Conservation (phyloP, 2,888 invertebrate species). For the Leptinotarsa haldemani region DNA sequence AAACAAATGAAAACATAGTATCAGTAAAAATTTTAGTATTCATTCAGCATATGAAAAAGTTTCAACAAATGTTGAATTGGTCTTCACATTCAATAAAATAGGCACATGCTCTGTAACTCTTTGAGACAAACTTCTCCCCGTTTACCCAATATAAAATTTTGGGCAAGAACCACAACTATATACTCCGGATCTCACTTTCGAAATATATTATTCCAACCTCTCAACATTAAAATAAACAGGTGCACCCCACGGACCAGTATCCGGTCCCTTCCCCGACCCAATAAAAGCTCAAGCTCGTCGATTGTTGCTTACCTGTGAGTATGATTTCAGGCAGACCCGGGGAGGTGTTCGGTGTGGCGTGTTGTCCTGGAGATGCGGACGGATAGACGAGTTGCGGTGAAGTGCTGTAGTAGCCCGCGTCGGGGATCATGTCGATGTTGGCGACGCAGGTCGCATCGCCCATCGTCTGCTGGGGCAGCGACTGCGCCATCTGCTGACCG, state of each 20-base stretch:
- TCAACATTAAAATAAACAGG: neutral
- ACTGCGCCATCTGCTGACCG: constrained; percentile 55
- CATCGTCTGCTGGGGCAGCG: constrained; percentile 60
- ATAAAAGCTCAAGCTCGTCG: neutral
- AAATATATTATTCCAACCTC: too few species aligned
- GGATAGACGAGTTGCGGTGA: constrained; percentile 70
- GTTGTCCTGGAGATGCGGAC: constrained; percentile 68
- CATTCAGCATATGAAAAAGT: too few species aligned
- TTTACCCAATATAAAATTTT: too few species aligned
- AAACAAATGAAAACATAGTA: too few species aligned
- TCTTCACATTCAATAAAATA: too few species aligned
- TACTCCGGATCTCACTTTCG: neutral
- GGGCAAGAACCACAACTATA: too few species aligned
- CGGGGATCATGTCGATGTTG: constrained; percentile 59
- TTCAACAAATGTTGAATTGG: too few species aligned
- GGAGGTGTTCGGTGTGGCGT: constrained; percentile 78
- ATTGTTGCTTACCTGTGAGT: constrained; percentile 76
- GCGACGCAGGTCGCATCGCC: constrained; percentile 54
- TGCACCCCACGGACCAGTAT: neutral
- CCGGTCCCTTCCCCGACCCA: too few species aligned
- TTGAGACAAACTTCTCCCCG: too few species aligned
- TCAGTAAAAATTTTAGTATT: too few species aligned
- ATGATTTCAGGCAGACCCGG: constrained; percentile 85
- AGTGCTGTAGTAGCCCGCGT: constrained; percentile 72
- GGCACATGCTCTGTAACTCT: too few species aligned